A percentile compares a stretch with the other conserved stretches of the same genome.
phyloP scores from a whole-genome alignment of 2,113 vertebrate species.

The Semnornis frantzii region DNA sequence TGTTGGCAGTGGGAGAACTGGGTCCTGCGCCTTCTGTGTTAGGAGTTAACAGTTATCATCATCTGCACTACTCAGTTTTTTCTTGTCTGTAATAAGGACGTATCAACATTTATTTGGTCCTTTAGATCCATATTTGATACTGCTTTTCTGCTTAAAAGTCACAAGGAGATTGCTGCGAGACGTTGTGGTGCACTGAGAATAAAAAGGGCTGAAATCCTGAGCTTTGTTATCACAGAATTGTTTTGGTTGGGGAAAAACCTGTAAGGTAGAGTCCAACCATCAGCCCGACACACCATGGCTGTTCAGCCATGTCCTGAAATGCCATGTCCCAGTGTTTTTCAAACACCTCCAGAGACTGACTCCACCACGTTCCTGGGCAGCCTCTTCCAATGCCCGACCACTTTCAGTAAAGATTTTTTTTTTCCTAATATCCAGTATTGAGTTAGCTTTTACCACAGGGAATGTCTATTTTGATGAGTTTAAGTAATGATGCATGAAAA shows the following conservation, averaged over 20 bases:
- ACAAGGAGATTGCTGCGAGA: not conserved
- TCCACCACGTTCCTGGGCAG: too few species aligned
- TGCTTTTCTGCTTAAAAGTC: not conserved
- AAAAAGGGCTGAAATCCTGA: not conserved
- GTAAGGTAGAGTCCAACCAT: too few species aligned
- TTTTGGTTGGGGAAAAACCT: too few species aligned
- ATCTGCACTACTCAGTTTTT: not conserved
- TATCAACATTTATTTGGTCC: not conserved
- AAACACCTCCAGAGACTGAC: too few species aligned
- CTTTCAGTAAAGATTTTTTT: too few species aligned
- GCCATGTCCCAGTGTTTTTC: too few species aligned
- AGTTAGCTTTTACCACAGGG: not conserved
- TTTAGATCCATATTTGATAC: not conserved
- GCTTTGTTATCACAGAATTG: not conserved
- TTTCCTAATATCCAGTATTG: too few species aligned
- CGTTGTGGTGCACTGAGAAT: not conserved
- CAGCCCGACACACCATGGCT: too few species aligned
- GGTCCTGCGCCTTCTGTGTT: not conserved
- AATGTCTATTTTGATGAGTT: not conserved
- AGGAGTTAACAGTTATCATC: not conserved
- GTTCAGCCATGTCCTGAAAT: too few species aligned
- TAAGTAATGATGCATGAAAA: not conserved
- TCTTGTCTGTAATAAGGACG: not conserved
- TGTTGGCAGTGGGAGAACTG: not conserved
- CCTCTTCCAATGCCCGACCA: too few species aligned